A percentile compares a stretch with the other conserved stretches of the same genome.
Conservation (phyloP, 2,888 invertebrate species). For the Hyposoter didymator region DNA sequence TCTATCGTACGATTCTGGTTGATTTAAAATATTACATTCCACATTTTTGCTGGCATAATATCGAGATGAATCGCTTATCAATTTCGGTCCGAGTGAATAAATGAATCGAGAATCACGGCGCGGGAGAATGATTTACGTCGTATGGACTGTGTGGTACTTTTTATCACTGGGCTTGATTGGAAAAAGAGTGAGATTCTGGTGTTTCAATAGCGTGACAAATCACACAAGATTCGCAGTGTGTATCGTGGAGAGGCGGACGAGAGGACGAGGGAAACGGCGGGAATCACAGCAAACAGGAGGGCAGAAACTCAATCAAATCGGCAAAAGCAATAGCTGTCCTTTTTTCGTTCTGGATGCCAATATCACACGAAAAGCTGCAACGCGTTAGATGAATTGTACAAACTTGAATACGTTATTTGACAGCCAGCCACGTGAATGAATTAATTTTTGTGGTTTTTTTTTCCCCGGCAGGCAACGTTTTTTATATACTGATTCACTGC, state of each 20-base stretch:
- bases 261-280: neutral
- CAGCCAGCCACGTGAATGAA: constrained; percentile 11
- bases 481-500: neutral
- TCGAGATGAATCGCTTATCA: constrained; percentile 1
- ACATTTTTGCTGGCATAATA: constrained; percentile 8
- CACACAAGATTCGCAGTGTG: constrained; percentile 6
- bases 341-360: constrained; percentile 25
- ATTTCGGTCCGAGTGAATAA: constrained; percentile 11
- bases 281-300: constrained; percentile 11
- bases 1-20: neutral
- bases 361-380: constrained; percentile 20
- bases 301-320: constrained; percentile 42
- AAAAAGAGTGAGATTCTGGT: constrained; percentile 24
- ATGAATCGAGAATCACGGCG: constrained; percentile 18
- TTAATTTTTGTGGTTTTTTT: constrained; percentile 26
- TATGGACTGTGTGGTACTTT: constrained; percentile 25
- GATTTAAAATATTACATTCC: neutral
- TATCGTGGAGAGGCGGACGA: neutral
- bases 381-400: constrained; percentile 22
- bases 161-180: constrained; percentile 20
- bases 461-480: neutral
- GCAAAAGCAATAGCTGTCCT: constrained; percentile 43
- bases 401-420: constrained; percentile 28
- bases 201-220: constrained; percentile 35
- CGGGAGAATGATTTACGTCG: neutral